Evolutionary conservation across 2,113 vertebrate species (phyloP), one percentile per base, ranked within the genome.

Genomic region (Bambusicola thoracicus): DNA sequence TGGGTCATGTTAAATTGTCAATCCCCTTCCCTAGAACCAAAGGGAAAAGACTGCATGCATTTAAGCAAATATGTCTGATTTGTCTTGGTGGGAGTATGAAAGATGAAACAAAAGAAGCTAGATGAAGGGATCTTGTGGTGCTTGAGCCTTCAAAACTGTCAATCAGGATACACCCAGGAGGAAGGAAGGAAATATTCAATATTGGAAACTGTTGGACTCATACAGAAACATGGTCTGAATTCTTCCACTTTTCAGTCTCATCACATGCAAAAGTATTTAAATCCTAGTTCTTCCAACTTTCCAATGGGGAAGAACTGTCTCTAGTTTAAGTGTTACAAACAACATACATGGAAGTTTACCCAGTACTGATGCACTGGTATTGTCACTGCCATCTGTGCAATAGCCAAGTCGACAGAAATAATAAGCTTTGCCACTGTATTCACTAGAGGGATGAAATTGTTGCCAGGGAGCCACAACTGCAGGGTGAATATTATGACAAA

Each of bases 221-320:
- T 48, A 68, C 18, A 58, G 22, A 89, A 92, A 62, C 0, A 0
- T 44, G 6, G 48, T 18, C 17, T 73, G 27, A 89, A 85, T 40
- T 43, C 8, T 44, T 85, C 58, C 36, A 44, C 15, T 10, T 53
- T 77, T 48, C 40, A 30, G 29, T 72, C 56, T 68, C 22, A 41
- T n/a, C 4, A 1, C 30, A n/a, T 34, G 18, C 29, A 77, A 38
- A 85, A 80, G 53, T 6, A 85, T 5, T 12, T 30, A 68, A 76
- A 67, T 40, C 65, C 10, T 17, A 62, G 4, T 32, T 82, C 27
- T 82, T 59, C 49, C 11, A 38, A 46, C 13, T 2, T 78, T 6
- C 1, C 59, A 80, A 58, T 3, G 4, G 13, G 6, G 8, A 1
- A 20, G 81, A 75, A 49, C 1, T 7, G 3, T 5, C 3, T 8